phyloP scores from a whole-genome alignment of 2,113 vertebrate genomes.

The Cygnus buccinator region DNA sequence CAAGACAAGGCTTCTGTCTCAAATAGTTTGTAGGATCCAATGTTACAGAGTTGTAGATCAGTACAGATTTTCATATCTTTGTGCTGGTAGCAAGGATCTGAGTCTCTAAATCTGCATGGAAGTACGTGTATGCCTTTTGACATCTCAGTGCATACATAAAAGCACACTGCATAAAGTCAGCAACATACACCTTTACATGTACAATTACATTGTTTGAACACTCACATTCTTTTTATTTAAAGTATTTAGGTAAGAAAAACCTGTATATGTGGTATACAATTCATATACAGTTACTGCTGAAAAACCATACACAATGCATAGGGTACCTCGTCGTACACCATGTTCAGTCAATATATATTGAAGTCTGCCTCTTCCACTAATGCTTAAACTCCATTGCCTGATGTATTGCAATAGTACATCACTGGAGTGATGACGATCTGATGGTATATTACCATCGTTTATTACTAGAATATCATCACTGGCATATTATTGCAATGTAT shows the following conservation, averaged over 20 bases:
- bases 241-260: not conserved
- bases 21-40: not conserved
- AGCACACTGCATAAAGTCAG: not conserved
- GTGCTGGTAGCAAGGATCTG: not conserved
- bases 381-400: conserved; percentile 26
- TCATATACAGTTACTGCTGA: not conserved
- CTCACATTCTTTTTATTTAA: not conserved
- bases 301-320: not conserved
- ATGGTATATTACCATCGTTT: conserved; percentile 67
- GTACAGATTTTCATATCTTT: not conserved
- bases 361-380: conserved; percentile 34
- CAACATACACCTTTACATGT: not conserved
- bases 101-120: not conserved
- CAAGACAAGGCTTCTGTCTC: not conserved
- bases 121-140: not conserved
- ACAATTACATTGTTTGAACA: not conserved
- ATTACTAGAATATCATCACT: conserved; percentile 66
- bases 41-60: not conserved
- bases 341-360: not conserved
- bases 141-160: not conserved
- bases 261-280: not conserved
- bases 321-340: rapidly evolving
- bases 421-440: conserved; percentile 43
- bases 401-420: conserved; percentile 27
- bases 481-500: conserved; percentile 71